phyloP scores from a whole-genome alignment of 1,140 invertebrate genomes.

The Helicoverpa zea region DNA sequence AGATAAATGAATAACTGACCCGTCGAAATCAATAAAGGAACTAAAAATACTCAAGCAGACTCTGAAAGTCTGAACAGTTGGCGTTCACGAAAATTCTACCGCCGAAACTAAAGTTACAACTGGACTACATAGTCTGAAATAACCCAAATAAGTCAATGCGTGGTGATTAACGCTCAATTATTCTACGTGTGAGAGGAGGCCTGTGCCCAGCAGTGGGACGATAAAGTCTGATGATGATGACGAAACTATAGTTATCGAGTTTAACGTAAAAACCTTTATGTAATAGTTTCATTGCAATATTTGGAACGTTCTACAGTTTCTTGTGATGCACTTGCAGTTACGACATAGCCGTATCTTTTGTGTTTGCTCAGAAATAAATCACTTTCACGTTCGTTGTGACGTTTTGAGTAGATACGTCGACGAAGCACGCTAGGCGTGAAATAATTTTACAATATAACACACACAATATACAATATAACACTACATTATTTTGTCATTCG shows the following conservation, averaged over 20 bases:
- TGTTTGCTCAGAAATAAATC: not conserved
- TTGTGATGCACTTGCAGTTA: not conserved
- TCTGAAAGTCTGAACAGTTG: not conserved
- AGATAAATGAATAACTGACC: not conserved
- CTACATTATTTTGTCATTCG: too few relatives aligned
- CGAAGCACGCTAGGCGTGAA: not conserved
- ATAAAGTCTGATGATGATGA: too few relatives aligned
- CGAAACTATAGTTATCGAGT: not conserved
- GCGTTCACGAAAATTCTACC: not conserved
- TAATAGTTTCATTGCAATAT: not conserved
- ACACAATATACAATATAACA: too few relatives aligned
- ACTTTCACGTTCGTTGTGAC: not conserved
- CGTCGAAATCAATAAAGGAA: not conserved
- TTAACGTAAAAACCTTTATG: not conserved
- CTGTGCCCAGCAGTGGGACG: too few relatives aligned
- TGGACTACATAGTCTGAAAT: too few relatives aligned
- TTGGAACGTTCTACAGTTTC: not conserved
- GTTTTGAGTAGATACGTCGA: not conserved
- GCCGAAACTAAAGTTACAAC: too few relatives aligned
- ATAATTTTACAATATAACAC: not conserved
- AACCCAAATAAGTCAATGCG: too few relatives aligned
- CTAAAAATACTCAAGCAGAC: not conserved
- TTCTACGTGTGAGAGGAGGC: too few relatives aligned
- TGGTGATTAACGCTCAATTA: too few relatives aligned
- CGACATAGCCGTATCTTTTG: not conserved